These are phyloP conservation scores for Microctenopoma lineatum DNA, from an alignment of 2,797 vertebrate species.

Conservation along the genomic window DNA sequence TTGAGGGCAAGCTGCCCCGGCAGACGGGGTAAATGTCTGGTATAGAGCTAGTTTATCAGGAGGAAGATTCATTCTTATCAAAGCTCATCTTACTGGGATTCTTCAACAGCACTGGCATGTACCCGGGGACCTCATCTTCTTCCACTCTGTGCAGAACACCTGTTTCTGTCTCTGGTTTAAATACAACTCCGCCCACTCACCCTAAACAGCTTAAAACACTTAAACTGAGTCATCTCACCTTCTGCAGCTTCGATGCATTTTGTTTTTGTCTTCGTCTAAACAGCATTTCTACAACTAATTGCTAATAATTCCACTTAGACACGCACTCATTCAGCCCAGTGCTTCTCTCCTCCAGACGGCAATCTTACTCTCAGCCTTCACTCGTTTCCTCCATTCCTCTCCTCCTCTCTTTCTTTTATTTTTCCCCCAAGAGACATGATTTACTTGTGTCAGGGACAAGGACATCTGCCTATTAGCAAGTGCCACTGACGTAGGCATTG, in stretches of 20 bases:
- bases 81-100: conserved; percentile 63
- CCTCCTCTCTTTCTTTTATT: conserved; percentile 57
- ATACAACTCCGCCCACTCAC: conserved; percentile 26
- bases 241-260: conserved; percentile 34
- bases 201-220: conserved; percentile 54
- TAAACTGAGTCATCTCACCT: conserved; percentile 50
- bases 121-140: conserved; percentile 8
- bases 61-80: conserved; percentile 62
- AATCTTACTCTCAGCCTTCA: conserved; percentile 65
- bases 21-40: conserved; percentile 41
- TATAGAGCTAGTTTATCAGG: conserved; percentile 62
- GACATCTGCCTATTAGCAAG: conserved; percentile 84
- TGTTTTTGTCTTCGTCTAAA: conserved; percentile 71
- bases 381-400: conserved; percentile 63
- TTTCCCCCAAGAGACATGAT: conserved; percentile 76
- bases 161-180: conserved; percentile 28
- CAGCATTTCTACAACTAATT: conserved; percentile 69
- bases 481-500: conserved; percentile 80
- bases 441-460: conserved; percentile 87
- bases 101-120: conserved; percentile 17
- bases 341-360: conserved; percentile 46
- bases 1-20: conserved; percentile 40
- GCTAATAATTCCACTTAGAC: conserved; percentile 75
- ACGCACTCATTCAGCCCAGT: conserved; percentile 59
- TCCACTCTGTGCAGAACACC: conserved; percentile 19